Percentiles rank a stretch among this genome's conserved stretches.
Evolutionary conservation across 2,113 vertebrate species (phyloP).

Genomic region (Phylloscopus trochiloides): DNA sequence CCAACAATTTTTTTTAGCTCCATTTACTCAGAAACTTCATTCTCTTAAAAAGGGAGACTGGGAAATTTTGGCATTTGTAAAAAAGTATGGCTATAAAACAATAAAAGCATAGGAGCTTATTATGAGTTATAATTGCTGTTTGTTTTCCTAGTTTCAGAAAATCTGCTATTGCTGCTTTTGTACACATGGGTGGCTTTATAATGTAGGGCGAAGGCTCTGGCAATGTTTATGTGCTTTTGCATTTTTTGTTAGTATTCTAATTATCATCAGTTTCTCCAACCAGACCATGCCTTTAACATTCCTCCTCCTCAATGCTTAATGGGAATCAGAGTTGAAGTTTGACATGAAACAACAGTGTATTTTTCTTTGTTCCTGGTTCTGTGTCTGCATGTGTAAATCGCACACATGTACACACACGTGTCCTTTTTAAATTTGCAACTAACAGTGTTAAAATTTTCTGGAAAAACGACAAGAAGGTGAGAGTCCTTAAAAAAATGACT

Average conservation of each 20-base stretch:
- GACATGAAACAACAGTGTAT: rapidly evolving
- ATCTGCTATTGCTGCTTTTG: not conserved
- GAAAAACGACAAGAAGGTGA: not conserved
- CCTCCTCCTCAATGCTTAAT: not conserved
- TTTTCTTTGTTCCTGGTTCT: not conserved
- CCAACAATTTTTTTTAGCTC: not conserved
- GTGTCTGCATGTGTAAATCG: not conserved
- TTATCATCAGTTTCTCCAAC: not conserved
- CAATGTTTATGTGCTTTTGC: not conserved
- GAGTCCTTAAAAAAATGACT: not conserved
- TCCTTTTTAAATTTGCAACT: not conserved
- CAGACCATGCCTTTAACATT: not conserved
- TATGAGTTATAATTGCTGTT: not conserved
- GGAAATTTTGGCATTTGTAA: not conserved
- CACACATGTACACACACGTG: not conserved
- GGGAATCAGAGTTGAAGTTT: not conserved
- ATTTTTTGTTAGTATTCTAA: not conserved
- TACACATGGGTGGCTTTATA: not conserved
- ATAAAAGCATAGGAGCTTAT: not conserved
- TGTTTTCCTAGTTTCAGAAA: not conserved
- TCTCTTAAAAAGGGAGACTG: not conserved
- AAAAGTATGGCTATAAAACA: not conserved
- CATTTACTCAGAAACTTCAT: not conserved
- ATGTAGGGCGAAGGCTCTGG: not conserved
- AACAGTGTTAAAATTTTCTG: not conserved